Evolutionary conservation across 2,888 invertebrate species (phyloP).

Genomic region (Chirona hameri): DNA sequence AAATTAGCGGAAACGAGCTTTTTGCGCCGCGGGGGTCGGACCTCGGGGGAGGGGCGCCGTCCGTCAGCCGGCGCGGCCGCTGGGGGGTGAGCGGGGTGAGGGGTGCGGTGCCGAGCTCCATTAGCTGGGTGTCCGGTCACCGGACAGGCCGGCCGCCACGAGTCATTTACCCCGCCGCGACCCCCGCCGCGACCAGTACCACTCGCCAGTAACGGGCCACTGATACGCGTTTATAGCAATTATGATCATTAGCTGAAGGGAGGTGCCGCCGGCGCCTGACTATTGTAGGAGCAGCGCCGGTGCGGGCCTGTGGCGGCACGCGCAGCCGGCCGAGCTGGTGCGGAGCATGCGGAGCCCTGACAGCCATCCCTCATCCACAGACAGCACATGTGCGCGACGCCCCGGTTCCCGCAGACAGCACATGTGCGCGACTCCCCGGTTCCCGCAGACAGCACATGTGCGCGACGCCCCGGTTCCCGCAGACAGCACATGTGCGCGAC

Average conservation of each 20-base stretch:
- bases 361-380: too few relatives aligned
- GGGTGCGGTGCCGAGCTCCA: neutral
- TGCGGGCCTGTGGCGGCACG: too few relatives aligned
- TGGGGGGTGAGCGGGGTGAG: neutral
- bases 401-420: too few relatives aligned
- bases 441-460: too few relatives aligned
- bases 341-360: too few relatives aligned
- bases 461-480: too few relatives aligned
- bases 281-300: neutral
- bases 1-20: conserved; percentile 26
- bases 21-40: neutral
- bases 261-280: neutral
- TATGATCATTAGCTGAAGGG: conserved; percentile 2
- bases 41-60: neutral
- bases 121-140: neutral
- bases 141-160: neutral
- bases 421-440: too few relatives aligned
- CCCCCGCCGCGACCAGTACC: neutral
- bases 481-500: too few relatives aligned
- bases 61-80: neutral
- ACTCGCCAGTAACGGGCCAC: neutral
- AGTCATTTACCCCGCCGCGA: neutral
- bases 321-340: too few relatives aligned
- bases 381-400: too few relatives aligned
- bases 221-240: conserved; percentile 26